Evolutionary conservation across 2,113 vertebrate species (phyloP).

Genomic region (Corythornis cristatus): DNA sequence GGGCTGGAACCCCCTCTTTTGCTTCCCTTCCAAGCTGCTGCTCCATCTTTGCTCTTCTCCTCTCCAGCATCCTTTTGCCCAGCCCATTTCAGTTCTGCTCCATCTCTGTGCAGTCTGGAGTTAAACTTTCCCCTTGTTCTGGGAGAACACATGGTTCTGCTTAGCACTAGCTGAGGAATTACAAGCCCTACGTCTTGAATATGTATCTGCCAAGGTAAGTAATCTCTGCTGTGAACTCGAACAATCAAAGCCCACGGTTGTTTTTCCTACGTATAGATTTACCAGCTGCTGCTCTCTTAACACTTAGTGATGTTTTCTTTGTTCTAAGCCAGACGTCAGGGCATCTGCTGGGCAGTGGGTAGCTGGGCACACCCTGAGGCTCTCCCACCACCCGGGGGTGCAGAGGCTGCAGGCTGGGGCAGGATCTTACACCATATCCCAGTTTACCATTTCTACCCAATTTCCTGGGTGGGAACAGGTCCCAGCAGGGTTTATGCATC

Average conservation of each 20-base stretch:
- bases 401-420: background rate
- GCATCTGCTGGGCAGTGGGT: background rate
- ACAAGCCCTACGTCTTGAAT: slow-evolving; percentile 17
- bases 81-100: background rate
- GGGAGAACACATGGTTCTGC: slow-evolving; percentile 65
- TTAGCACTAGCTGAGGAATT: slow-evolving; percentile 58
- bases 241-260: slow-evolving; percentile 24
- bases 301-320: slow-evolving; percentile 44
- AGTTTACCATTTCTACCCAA: background rate
- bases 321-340: background rate
- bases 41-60: background rate
- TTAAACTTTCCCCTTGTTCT: slow-evolving; percentile 50
- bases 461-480: background rate
- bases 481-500: background rate
- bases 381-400: background rate
- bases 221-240: slow-evolving; percentile 59
- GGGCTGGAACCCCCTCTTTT: background rate
- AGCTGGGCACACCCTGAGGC: background rate
- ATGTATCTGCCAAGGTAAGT: slow-evolving; percentile 72
- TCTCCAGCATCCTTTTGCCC: background rate
- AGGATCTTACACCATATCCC: background rate
- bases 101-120: background rate
- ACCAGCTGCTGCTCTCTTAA: slow-evolving; percentile 57
- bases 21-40: background rate
- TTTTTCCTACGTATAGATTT: slow-evolving; percentile 72